These are phyloP conservation scores for Clarias macrocephalus DNA, from an alignment of 2,113 vertebrate species.

Conservation along the genomic window DNA sequence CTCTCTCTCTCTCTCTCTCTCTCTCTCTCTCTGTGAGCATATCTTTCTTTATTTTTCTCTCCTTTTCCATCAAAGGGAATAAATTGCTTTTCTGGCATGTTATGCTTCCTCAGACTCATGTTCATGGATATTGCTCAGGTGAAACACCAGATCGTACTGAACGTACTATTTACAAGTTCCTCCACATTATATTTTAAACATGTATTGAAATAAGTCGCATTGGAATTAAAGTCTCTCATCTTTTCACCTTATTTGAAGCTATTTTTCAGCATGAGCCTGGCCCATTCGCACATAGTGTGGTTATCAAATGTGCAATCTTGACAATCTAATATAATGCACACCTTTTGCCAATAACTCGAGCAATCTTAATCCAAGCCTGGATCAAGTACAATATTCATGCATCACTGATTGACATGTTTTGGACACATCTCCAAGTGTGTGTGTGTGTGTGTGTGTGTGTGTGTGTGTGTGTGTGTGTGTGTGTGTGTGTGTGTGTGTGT, in stretches of 20 bases:
- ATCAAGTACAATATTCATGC: conserved; percentile 32
- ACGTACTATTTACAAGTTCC: conserved; percentile 55
- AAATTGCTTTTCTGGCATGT: conserved; percentile 43
- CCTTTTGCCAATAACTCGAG: conserved; percentile 28
- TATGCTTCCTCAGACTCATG: conserved; percentile 35
- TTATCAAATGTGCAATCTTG: conserved; percentile 37
- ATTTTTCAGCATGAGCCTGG: conserved; percentile 17
- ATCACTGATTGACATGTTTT: conserved; percentile 21
- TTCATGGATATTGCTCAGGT: conserved; percentile 62
- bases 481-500: no score
- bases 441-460: neutral
- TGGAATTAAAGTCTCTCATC: conserved; percentile 10
- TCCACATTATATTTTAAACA: conserved; percentile 12
- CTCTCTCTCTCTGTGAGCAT: conserved; percentile 33
- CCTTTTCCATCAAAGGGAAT: conserved; percentile 31
- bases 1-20: conserved; percentile 50
- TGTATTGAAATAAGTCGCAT: neutral
- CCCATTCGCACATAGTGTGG: neutral
- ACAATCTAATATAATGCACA: conserved; percentile 31
- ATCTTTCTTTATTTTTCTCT: conserved; percentile 24
- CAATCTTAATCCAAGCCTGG: conserved; percentile 33
- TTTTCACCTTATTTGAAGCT: conserved; percentile 15
- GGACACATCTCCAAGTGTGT: conserved; percentile 4
- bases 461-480: no score
- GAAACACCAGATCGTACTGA: conserved; percentile 61